Percentiles rank a stretch among this genome's conserved stretches.
These are phyloP conservation scores for Dipodomys ordii DNA, from an alignment of 2,113 vertebrate species.

Conservation along the genomic window DNA sequence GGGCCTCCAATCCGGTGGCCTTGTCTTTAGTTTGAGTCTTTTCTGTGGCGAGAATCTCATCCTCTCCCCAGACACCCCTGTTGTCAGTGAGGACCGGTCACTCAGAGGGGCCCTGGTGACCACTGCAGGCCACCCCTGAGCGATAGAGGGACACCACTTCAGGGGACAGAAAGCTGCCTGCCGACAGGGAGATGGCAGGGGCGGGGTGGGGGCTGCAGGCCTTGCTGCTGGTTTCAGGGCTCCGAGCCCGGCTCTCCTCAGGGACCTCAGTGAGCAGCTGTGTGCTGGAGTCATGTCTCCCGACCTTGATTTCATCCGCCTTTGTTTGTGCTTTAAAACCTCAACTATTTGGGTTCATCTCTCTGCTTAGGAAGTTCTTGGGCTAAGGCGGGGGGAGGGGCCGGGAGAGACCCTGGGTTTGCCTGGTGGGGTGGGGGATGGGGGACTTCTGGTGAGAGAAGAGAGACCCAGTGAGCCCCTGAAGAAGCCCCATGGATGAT, in stretches of 20 bases:
- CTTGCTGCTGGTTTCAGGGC: too few relatives aligned
- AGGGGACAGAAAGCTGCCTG: background rate
- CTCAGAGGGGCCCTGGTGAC: background rate
- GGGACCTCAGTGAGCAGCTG: background rate
- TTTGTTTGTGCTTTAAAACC: too few relatives aligned
- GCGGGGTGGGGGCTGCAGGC: background rate
- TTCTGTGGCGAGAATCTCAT: background rate
- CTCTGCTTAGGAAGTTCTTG: too few relatives aligned
- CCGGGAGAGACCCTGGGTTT: too few relatives aligned
- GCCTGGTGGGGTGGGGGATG: too few relatives aligned
- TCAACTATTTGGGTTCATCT: too few relatives aligned
- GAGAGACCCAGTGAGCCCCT: too few relatives aligned
- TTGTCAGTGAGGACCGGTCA: background rate
- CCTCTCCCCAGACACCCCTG: background rate
- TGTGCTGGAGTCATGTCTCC: background rate
- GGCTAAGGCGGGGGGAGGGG: too few relatives aligned
- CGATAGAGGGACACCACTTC: background rate
- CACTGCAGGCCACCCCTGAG: too few relatives aligned
- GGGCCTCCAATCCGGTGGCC: rapidly evolving
- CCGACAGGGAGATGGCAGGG: too few relatives aligned
- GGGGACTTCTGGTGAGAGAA: too few relatives aligned
- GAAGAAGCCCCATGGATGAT: rapidly evolving
- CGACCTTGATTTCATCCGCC: too few relatives aligned
- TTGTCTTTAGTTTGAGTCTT: background rate
- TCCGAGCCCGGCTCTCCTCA: rapidly evolving